Evolutionary conservation across 2,113 vertebrate genomes (phyloP).

Genomic region (Pipra filicauda): DNA sequence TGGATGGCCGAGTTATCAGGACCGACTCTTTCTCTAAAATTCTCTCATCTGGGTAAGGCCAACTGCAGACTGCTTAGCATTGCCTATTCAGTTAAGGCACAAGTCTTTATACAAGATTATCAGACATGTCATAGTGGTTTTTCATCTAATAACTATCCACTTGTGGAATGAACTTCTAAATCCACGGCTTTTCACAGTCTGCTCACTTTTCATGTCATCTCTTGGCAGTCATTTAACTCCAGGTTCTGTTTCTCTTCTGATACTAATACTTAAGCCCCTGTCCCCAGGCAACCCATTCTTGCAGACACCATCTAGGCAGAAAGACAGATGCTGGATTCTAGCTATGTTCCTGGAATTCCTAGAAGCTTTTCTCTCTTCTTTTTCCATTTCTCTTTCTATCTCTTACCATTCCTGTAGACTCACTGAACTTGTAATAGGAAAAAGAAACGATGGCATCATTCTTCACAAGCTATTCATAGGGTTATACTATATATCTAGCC

Average conservation of each 20-base stretch:
- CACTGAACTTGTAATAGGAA: neutral
- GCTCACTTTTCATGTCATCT: neutral
- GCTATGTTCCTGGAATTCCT: neutral
- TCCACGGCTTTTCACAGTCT: neutral
- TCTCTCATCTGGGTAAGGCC: conserved; percentile 87
- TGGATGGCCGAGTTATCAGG: conserved; percentile 87
- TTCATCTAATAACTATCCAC: neutral
- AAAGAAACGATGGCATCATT: neutral
- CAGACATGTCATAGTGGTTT: neutral
- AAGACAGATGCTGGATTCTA: neutral
- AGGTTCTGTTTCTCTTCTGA: neutral
- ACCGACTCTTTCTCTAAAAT: conserved; percentile 93
- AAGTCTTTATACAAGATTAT: neutral
- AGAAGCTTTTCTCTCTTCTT: neutral
- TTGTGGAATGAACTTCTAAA: neutral
- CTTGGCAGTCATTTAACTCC: neutral
- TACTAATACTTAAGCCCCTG: neutral
- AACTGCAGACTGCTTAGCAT: neutral
- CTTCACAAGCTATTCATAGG: neutral
- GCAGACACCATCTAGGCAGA: neutral
- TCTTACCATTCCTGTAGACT: neutral
- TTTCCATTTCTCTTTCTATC: neutral
- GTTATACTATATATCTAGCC: neutral
- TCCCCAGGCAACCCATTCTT: neutral
- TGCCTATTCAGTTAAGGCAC: neutral